These are phyloP conservation scores for Pseudolaguvia tuberculata DNA, from an alignment of 2,113 vertebrate genomes.

Conservation along the genomic window DNA sequence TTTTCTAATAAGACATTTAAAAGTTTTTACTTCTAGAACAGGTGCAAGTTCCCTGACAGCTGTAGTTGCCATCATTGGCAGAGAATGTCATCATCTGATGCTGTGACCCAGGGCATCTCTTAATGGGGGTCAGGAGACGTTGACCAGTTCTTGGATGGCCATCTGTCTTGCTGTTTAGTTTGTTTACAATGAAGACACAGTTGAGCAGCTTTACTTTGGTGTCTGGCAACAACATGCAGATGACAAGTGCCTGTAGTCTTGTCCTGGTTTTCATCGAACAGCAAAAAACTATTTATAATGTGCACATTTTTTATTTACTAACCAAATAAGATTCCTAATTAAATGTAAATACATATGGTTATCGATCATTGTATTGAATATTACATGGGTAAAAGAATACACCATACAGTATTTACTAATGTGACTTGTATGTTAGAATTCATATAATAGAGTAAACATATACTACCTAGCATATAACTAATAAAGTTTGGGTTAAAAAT, in stretches of 20 bases:
- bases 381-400: too few relatives aligned
- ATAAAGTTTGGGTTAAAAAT: too few relatives aligned
- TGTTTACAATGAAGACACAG: slow-evolving; percentile 20
- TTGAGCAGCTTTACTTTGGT: slow-evolving; percentile 18
- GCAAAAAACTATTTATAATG: neutral
- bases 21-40: slow-evolving; percentile 1
- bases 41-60: neutral
- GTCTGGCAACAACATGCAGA: slow-evolving; percentile 12
- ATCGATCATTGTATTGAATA: too few relatives aligned
- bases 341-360: neutral
- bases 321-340: neutral
- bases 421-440: too few relatives aligned
- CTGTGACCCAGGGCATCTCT: neutral
- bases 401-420: too few relatives aligned
- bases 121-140: slow-evolving; percentile 16
- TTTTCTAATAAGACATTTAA: neutral
- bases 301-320: neutral
- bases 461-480: too few relatives aligned
- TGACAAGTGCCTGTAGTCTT: slow-evolving; percentile 1
- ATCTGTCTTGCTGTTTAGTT: slow-evolving; percentile 18
- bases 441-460: too few relatives aligned
- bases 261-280: too few relatives aligned
- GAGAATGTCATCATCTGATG: slow-evolving; percentile 13
- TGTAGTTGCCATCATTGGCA: neutral
- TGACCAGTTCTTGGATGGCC: slow-evolving; percentile 17